These are phyloP conservation scores for Raphicerus campestris DNA, from an alignment of 2,113 vertebrate species.

Conservation along the genomic window DNA sequence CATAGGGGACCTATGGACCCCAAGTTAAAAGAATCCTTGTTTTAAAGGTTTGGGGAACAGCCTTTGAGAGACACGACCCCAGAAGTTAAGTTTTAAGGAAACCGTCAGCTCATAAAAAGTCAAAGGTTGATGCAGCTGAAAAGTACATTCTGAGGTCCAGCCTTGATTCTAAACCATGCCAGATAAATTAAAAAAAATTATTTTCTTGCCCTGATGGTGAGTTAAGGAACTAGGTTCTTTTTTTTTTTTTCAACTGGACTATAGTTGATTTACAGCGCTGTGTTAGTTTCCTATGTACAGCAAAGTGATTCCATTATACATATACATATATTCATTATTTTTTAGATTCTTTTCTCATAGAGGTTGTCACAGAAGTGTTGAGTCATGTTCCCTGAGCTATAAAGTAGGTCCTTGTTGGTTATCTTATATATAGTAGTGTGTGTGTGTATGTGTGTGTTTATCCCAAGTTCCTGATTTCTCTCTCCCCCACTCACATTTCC, in stretches of 20 bases:
- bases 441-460: background rate
- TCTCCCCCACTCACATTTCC: background rate
- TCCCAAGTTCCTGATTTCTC: background rate
- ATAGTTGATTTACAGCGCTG: background rate
- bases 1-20: background rate
- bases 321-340: background rate
- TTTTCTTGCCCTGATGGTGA: background rate
- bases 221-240: background rate
- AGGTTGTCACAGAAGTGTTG: background rate
- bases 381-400: background rate
- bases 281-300: background rate
- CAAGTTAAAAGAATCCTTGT: background rate
- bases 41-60: background rate
- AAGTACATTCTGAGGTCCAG: background rate
- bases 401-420: background rate
- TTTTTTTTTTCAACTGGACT: background rate
- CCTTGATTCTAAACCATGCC: background rate
- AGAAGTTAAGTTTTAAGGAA: background rate
- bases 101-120: background rate
- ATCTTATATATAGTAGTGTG: background rate
- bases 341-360: background rate
- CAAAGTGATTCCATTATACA: background rate
- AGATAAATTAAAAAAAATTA: background rate
- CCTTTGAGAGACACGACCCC: background rate
- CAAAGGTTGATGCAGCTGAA: background rate